Percentiles rank a stretch among this genome's conserved stretches.
phyloP scores from a whole-genome alignment of 2,888 invertebrate genomes.

The Baronia brevicornis region DNA sequence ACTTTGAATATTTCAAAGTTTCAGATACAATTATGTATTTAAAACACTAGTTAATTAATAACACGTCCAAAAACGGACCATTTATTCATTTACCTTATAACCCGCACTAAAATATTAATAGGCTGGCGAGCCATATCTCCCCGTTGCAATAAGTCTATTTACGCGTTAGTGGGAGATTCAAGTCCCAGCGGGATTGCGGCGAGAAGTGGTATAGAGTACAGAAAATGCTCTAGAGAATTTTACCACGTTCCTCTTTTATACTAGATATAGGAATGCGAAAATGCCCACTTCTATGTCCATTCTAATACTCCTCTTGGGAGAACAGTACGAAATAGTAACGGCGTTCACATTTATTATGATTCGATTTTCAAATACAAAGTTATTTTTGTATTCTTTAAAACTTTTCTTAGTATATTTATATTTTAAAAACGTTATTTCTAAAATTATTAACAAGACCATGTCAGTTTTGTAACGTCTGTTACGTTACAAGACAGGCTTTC shows the following conservation, averaged over 20 bases:
- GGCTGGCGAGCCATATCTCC: conserved; percentile 29
- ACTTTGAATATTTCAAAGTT: background rate
- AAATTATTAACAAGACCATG: too few species aligned
- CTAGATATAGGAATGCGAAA: conserved; percentile 25
- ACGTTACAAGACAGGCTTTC: too few species aligned
- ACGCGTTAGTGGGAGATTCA: conserved; percentile 40
- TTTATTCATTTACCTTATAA: conserved; percentile 34
- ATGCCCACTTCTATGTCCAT: conserved; percentile 26
- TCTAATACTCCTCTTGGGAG: too few species aligned
- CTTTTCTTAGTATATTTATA: too few species aligned
- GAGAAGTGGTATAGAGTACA: conserved; percentile 39
- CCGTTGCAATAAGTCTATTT: conserved; percentile 45
- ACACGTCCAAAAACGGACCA: conserved; percentile 29
- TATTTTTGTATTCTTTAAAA: too few species aligned
- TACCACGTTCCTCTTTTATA: conserved; percentile 27
- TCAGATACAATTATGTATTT: conserved; percentile 16
- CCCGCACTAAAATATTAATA: conserved; percentile 37
- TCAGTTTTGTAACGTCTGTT: too few species aligned
- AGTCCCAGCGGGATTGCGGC: conserved; percentile 34
- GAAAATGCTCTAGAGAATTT: conserved; percentile 30
- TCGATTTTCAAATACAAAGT: too few species aligned
- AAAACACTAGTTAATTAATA: conserved; percentile 19
- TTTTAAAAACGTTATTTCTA: too few species aligned
- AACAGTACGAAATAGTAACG: too few species aligned
- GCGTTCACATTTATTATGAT: too few species aligned